These are phyloP conservation scores for Perca flavescens DNA, from an alignment of 2,113 vertebrate species.

Conservation along the genomic window DNA sequence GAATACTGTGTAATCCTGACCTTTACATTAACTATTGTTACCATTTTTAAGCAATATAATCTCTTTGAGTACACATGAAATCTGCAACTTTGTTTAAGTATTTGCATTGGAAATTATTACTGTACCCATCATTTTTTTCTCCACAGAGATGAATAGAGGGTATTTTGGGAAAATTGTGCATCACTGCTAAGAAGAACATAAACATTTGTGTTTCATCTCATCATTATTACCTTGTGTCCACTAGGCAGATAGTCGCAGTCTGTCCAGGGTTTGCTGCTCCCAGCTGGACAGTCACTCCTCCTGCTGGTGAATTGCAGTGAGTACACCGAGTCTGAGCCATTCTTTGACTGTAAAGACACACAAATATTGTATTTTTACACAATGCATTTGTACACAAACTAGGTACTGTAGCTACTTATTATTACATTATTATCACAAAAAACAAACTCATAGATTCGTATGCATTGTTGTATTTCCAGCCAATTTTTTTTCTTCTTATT, in stretches of 20 bases:
- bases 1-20: not conserved
- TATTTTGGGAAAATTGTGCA: no score
- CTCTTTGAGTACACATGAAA: not conserved
- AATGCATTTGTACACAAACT: not conserved
- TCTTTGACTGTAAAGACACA: conserved; percentile 74
- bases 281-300: conserved; percentile 83
- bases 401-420: no score
- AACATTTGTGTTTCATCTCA: not conserved
- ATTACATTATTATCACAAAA: no score
- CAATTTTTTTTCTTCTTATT: not conserved
- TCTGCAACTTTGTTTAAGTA: not conserved
- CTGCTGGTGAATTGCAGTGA: conserved; percentile 83
- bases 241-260: conserved; percentile 85
- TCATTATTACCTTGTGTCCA: conserved; percentile 77
- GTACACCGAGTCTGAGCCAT: conserved; percentile 71
- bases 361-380: not conserved
- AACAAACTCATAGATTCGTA: not conserved
- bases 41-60: not conserved
- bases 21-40: not conserved
- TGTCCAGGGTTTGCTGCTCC: conserved; percentile 84
- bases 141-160: not conserved
- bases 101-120: not conserved
- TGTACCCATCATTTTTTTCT: not conserved
- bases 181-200: not conserved
- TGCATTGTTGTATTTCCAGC: not conserved